Evolutionary conservation across 2,797 vertebrate genomes (phyloP).

Genomic region (Paguma larvata): DNA sequence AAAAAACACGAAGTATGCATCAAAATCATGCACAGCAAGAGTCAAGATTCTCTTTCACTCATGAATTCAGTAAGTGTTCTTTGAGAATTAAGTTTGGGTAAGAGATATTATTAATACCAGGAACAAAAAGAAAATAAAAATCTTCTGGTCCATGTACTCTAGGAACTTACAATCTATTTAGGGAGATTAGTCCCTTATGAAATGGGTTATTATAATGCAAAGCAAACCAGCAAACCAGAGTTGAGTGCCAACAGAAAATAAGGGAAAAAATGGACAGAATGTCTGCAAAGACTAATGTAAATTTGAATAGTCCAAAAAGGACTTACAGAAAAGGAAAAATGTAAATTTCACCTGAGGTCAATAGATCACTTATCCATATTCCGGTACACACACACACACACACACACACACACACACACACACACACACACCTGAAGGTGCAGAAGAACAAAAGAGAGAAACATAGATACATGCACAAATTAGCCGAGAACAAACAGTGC

Average conservation of each 20-base stretch:
- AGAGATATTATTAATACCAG: not conserved
- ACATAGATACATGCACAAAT: not conserved
- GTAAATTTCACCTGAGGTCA: slow-evolving; percentile 45
- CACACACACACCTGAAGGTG: not conserved
- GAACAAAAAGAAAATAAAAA: not conserved
- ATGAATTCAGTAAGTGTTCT: not conserved
- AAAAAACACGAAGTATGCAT: not conserved
- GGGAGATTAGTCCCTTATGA: not conserved
- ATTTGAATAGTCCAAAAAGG: slow-evolving; percentile 6
- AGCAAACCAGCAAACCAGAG: slow-evolving; percentile 28
- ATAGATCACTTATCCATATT: slow-evolving; percentile 39
- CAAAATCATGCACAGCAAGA: not conserved
- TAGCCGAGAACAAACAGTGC: not conserved
- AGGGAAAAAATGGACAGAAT: not conserved
- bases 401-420: not conserved
- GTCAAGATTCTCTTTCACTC: not conserved
- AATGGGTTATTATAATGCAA: not conserved
- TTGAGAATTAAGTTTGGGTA: not conserved
- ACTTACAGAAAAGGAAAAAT: not conserved
- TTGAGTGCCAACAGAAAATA: slow-evolving; percentile 46
- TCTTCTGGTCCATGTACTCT: not conserved
- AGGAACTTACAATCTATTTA: slow-evolving; percentile 17
- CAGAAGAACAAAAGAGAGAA: not conserved
- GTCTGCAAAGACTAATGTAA: not conserved
- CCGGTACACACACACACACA: no score